Conservation (phyloP, 2,113 vertebrate species). For the Oryctolagus cuniculus region DNA sequence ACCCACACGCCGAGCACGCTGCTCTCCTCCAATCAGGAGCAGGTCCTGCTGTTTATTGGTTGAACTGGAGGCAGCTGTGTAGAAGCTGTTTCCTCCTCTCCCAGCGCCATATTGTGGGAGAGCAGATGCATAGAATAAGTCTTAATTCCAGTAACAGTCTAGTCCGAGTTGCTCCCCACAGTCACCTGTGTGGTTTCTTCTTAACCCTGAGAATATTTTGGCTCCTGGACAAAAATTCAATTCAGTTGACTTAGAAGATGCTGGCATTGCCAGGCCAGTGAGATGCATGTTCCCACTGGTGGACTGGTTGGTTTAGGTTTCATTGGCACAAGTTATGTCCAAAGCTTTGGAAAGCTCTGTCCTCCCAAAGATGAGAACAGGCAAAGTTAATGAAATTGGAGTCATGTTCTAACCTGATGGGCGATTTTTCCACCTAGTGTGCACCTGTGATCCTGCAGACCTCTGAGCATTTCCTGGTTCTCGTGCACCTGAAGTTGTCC, state of each 20-base stretch:
- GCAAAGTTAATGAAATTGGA: neutral
- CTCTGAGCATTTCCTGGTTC: neutral
- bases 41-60: no score
- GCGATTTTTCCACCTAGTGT: neutral
- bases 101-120: no score
- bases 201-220: constrained; percentile 55
- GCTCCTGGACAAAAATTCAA: neutral
- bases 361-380: neutral
- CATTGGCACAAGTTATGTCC: neutral
- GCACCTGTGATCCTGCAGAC: neutral
- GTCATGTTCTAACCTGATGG: neutral
- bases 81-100: no score
- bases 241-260: constrained; percentile 50
- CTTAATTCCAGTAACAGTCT: no score
- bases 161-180: no score
- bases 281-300: neutral
- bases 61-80: no score
- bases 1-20: no score
- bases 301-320: neutral
- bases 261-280: neutral
- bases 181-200: neutral
- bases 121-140: no score
- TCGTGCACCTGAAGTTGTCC: neutral
- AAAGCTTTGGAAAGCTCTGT: neutral
- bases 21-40: no score